These are phyloP conservation scores for Caenorhabditis wallacei DNA, from an alignment of 2,888 invertebrate species.

Conservation along the genomic window DNA sequence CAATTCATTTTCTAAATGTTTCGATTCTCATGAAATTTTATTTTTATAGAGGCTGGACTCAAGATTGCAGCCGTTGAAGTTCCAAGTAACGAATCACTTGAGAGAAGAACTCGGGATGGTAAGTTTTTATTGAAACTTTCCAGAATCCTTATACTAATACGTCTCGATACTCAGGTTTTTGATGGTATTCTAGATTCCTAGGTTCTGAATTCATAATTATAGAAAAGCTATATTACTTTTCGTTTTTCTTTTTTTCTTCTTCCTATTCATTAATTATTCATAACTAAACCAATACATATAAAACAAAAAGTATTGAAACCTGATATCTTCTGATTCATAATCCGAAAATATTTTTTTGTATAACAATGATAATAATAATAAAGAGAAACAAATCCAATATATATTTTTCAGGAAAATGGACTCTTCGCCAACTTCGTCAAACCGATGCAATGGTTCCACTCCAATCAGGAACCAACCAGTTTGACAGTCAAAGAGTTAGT, in stretches of 20 bases:
- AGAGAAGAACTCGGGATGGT: slow-evolving; percentile 73
- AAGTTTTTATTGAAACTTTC: background rate
- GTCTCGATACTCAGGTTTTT: too few species aligned
- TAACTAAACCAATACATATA: background rate
- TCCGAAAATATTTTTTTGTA: too few species aligned
- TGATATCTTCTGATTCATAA: background rate
- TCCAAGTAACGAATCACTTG: slow-evolving; percentile 68
- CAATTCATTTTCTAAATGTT: slow-evolving; percentile 3
- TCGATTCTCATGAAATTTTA: background rate
- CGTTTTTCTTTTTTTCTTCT: background rate
- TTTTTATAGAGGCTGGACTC: slow-evolving; percentile 67
- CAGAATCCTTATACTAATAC: background rate
- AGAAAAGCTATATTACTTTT: background rate
- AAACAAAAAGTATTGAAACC: slow-evolving; percentile 7
- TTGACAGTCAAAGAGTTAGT: slow-evolving; percentile 80
- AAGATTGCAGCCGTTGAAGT: slow-evolving; percentile 72
- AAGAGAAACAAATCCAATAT: background rate
- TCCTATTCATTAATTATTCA: background rate
- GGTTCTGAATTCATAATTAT: background rate
- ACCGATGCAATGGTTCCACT: slow-evolving; percentile 82
- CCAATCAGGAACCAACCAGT: slow-evolving; percentile 82
- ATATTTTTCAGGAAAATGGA: slow-evolving; percentile 70
- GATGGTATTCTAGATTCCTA: too few species aligned
- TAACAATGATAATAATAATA: too few species aligned
- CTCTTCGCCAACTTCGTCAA: slow-evolving; percentile 75